These are phyloP conservation scores for Hermaeophaga mercurialis DNA, from an alignment of 2,888 invertebrate species.

Conservation along the genomic window DNA sequence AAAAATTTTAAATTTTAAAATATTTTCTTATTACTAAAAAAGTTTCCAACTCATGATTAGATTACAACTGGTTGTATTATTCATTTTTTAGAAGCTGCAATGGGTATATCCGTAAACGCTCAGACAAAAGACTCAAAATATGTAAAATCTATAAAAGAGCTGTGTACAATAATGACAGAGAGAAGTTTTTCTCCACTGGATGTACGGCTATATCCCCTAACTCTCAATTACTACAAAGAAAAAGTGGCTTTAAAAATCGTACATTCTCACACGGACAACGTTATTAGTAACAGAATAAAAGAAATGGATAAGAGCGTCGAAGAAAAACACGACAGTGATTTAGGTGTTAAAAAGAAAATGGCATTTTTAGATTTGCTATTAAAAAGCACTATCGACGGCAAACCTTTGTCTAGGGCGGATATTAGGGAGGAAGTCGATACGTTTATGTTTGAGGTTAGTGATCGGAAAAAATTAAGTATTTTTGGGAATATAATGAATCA, in stretches of 20 bases:
- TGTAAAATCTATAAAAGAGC: constrained; percentile 69
- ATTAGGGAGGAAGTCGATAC: constrained; percentile 73
- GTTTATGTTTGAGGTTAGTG: constrained; percentile 71
- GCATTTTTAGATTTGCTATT: constrained; percentile 71
- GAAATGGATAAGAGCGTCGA: constrained; percentile 54
- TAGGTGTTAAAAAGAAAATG: constrained; percentile 65
- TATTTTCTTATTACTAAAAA: background rate
- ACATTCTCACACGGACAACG: constrained; percentile 17
- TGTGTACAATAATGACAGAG: constrained; percentile 45
- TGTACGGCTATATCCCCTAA: constrained; percentile 59
- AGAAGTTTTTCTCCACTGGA: constrained; percentile 56
- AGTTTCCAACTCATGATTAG: no score
- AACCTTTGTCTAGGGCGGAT: constrained; percentile 63
- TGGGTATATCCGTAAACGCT: constrained; percentile 77
- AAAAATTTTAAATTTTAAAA: constrained; percentile 31
- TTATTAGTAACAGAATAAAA: constrained; percentile 38
- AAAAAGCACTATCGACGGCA: constrained; percentile 64
- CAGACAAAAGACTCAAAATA: constrained; percentile 73
- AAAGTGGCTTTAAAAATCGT: constrained; percentile 8
- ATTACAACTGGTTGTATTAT: no score
- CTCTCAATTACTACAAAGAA: constrained; percentile 63
- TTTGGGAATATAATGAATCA: background rate
- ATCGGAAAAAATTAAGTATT: background rate
- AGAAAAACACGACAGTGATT: constrained; percentile 32
- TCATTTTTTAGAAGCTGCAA: constrained; percentile 78